Percentiles rank a stretch among this genome's conserved stretches.
Evolutionary conservation across 1,140 invertebrate species (phyloP).

Genomic region (Lucilia sericata): DNA sequence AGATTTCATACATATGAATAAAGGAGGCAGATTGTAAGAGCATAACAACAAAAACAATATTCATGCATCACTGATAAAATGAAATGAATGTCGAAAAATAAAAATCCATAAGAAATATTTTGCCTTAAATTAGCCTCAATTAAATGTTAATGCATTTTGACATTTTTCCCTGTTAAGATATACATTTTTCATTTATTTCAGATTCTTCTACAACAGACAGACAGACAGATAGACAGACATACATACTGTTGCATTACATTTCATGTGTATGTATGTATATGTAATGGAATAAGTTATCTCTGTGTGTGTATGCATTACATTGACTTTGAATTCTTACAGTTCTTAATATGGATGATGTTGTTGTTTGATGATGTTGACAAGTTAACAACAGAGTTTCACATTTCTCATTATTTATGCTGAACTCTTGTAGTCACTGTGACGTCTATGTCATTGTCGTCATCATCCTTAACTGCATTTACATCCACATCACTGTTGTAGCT

Average conservation of each 20-base stretch:
- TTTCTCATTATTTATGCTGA: conserved; percentile 35
- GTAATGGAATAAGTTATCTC: no score
- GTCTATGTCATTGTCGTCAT: neutral
- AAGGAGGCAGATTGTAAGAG: neutral
- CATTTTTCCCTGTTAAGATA: conserved; percentile 55
- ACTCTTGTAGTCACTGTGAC: neutral
- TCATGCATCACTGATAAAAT: conserved; percentile 29
- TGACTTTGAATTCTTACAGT: conserved; percentile 33
- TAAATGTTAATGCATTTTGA: conserved; percentile 69
- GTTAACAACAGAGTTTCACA: conserved; percentile 36
- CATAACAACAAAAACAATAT: conserved; percentile 23
- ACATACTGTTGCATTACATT: conserved; percentile 16
- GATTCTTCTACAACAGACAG: neutral
- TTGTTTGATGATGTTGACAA: conserved; percentile 29
- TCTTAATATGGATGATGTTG: conserved; percentile 30
- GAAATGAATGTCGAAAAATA: conserved; percentile 52
- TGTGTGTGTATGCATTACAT: neutral
- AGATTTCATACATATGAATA: no score
- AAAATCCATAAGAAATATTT: conserved; percentile 62
- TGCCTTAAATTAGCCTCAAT: conserved; percentile 68
- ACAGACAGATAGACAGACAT: no score
- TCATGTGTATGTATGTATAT: neutral
- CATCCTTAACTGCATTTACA: neutral
- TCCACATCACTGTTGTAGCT: neutral
- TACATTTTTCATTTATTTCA: conserved; percentile 24